These are phyloP conservation scores for Upupa epops DNA, from an alignment of 2,113 vertebrate genomes.

Conservation along the genomic window DNA sequence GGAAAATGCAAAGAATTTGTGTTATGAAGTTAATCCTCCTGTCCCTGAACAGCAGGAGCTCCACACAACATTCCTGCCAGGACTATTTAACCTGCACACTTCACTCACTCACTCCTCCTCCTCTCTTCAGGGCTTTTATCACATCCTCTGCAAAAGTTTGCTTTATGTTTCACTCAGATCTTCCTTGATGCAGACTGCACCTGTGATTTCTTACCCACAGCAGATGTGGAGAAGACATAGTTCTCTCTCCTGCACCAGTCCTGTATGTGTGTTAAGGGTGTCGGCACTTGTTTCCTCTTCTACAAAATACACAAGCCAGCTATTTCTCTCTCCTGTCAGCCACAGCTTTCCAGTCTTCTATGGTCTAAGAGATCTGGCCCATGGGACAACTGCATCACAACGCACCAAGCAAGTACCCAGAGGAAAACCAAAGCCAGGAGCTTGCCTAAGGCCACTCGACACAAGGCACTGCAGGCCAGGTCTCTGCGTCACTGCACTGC, in stretches of 20 bases:
- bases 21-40: not conserved
- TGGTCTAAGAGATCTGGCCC: too few species aligned
- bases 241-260: not conserved
- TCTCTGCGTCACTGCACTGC: not conserved
- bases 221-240: not conserved
- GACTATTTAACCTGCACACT: not conserved
- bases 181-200: not conserved
- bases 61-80: not conserved
- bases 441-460: not conserved
- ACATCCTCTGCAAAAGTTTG: not conserved
- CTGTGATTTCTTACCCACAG: not conserved
- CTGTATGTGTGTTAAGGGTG: too few species aligned
- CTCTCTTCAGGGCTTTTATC: not conserved
- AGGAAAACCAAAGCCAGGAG: not conserved
- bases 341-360: not conserved
- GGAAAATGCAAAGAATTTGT: not conserved
- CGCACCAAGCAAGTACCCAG: not conserved
- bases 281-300: not conserved
- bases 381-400: not conserved
- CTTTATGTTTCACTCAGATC: not conserved
- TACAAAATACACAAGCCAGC: not conserved
- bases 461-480: not conserved
- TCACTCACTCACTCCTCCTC: not conserved
- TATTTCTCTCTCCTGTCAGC: not conserved
- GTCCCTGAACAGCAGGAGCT: not conserved